These are phyloP conservation scores for Stenodera caucasica DNA, from an alignment of 2,888 invertebrate species.

Conservation along the genomic window DNA sequence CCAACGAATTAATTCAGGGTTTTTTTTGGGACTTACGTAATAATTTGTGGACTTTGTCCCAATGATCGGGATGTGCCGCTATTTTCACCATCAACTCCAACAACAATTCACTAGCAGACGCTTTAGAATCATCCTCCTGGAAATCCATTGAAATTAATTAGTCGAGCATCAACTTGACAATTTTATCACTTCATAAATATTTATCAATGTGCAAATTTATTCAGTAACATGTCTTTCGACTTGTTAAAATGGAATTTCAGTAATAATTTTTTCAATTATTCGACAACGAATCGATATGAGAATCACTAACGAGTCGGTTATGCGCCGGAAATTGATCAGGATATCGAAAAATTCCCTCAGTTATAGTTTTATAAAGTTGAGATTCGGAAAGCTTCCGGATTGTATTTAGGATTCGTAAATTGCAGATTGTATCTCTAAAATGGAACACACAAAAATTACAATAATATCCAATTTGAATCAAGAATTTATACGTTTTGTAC, in stretches of 20 bases:
- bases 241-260: too few species aligned
- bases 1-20: too few species aligned
- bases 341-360: background rate
- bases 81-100: conserved; percentile 53
- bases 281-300: background rate
- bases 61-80: conserved; percentile 52
- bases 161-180: conserved; percentile 10
- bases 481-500: too few species aligned
- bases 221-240: conserved; percentile 8
- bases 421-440: too few species aligned
- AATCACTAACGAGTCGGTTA: background rate
- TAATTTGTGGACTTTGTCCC: conserved; percentile 52
- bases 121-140: conserved; percentile 23
- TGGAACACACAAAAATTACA: too few species aligned
- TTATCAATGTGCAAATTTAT: conserved; percentile 12
- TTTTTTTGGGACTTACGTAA: conserved; percentile 46
- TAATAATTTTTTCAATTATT: too few species aligned
- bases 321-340: background rate
- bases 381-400: too few species aligned
- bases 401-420: too few species aligned
- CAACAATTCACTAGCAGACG: conserved; percentile 49
- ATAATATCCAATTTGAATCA: too few species aligned
- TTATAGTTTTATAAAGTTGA: too few species aligned
- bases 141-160: conserved; percentile 19
- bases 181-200: conserved; percentile 12